Conservation (phyloP, 2,888 invertebrate species). For the Criorhina ranunculi region DNA sequence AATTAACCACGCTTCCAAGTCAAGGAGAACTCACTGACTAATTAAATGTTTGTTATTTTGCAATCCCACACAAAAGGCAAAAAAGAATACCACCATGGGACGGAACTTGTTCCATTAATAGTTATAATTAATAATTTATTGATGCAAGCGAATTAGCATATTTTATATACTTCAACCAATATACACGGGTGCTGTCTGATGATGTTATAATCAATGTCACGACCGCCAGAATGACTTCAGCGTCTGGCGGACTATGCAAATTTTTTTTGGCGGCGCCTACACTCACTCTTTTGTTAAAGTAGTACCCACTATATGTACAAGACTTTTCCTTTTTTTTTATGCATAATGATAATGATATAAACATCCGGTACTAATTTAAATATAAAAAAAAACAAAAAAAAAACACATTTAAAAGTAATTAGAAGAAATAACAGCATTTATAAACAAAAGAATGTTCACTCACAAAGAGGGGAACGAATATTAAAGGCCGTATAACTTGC, state of each 20-base stretch:
- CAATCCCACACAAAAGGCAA: not conserved
- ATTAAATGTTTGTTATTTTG: not conserved
- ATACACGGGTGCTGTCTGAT: constrained; percentile 12
- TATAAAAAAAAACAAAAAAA: not conserved
- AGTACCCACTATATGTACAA: constrained; percentile 7
- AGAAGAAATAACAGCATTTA: constrained; percentile 33
- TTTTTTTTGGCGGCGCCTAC: constrained; percentile 35
- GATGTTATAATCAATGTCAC: constrained; percentile 45
- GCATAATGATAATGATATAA: not conserved
- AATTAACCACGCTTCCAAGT: not conserved
- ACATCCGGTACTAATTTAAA: constrained; percentile 17
- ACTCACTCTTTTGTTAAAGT: constrained; percentile 7
- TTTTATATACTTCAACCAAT: not conserved
- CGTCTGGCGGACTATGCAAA: constrained; percentile 36
- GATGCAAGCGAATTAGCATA: constrained; percentile 28
- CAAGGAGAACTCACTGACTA: constrained; percentile 3
- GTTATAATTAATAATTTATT: constrained; percentile 23
- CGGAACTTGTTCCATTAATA: constrained; percentile 15
- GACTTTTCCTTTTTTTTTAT: constrained; percentile 10
- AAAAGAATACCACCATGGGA: not conserved
- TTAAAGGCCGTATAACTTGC: not conserved
- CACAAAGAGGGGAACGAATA: not conserved
- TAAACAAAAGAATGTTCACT: constrained; percentile 2
- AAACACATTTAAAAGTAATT: constrained; percentile 54
- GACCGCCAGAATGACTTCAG: constrained; percentile 25